These are phyloP conservation scores for Blastomussa wellsi DNA, from an alignment of 92 coral and sea anemone genomes.

Conservation along the genomic window DNA sequence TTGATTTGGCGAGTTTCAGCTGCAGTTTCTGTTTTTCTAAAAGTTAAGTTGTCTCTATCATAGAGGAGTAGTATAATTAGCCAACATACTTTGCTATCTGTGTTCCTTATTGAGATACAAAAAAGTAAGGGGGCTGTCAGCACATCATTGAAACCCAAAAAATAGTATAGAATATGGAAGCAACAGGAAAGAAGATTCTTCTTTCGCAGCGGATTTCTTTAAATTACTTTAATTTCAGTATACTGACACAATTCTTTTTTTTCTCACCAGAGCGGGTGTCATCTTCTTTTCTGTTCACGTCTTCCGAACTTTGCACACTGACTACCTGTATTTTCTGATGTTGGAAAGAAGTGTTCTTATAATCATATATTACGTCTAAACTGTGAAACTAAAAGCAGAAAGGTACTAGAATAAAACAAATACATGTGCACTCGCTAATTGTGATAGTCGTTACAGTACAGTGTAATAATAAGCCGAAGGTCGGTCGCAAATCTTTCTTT, in stretches of 20 bases:
- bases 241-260: background rate
- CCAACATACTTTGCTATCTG: background rate
- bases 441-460: background rate
- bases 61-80: background rate
- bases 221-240: background rate
- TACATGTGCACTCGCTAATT: no score
- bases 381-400: no score
- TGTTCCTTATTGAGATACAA: background rate
- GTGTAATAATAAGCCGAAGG: background rate
- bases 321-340: conserved; percentile 76
- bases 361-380: no score
- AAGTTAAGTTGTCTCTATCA: background rate
- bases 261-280: conserved; percentile 53
- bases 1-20: background rate
- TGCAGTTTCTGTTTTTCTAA: background rate
- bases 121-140: background rate
- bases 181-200: background rate
- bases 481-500: background rate
- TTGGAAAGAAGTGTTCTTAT: no score
- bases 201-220: background rate
- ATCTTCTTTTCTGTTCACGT: conserved; percentile 42
- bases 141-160: background rate
- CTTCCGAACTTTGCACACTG: conserved; percentile 42
- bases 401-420: no score
- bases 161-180: background rate